phyloP scores from a whole-genome alignment of 2,888 invertebrate genomes.

The Drosophila affinis region DNA sequence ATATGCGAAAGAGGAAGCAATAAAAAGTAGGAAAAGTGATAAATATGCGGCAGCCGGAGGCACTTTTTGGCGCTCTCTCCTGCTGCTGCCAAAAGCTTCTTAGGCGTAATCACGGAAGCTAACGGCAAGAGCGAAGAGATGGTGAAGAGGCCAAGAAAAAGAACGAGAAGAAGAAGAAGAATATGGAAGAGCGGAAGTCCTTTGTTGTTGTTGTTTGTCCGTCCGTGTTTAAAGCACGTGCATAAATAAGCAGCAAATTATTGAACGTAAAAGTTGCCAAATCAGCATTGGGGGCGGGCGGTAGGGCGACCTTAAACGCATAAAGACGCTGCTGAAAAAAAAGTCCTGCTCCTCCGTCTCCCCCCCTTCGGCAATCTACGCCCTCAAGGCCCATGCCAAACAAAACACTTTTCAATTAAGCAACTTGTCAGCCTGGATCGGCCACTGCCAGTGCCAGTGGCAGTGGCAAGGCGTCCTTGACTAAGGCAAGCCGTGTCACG shows the following conservation, averaged over 20 bases:
- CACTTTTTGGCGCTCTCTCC: not conserved
- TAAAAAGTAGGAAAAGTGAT: slow-evolving; percentile 55
- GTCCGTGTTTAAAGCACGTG: slow-evolving; percentile 43
- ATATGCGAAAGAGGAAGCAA: slow-evolving; percentile 61
- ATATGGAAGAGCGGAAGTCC: slow-evolving; percentile 54
- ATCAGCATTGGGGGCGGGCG: slow-evolving; percentile 42
- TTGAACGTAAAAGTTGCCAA: slow-evolving; percentile 66
- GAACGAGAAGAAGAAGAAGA: slow-evolving; percentile 11
- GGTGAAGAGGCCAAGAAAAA: not conserved
- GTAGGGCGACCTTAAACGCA: not conserved
- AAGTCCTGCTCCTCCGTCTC: not conserved
- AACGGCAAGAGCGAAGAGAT: not conserved
- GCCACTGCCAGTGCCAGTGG: slow-evolving; percentile 19
- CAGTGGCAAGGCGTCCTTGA: not conserved
- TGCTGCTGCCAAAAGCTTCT: slow-evolving; percentile 2
- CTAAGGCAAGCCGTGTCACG: slow-evolving; percentile 24
- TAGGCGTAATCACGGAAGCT: slow-evolving; percentile 38
- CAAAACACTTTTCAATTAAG: slow-evolving; percentile 78
- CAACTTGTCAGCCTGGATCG: slow-evolving; percentile 66
- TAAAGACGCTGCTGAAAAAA: not conserved
- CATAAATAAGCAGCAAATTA: slow-evolving; percentile 72
- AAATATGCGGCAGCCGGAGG: slow-evolving; percentile 37
- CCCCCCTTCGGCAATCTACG: not conserved
- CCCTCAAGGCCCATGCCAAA: slow-evolving; percentile 42
- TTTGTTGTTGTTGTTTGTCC: slow-evolving; percentile 48